phyloP scores from a whole-genome alignment of 2,888 invertebrate genomes.

The Netelia virgata region DNA sequence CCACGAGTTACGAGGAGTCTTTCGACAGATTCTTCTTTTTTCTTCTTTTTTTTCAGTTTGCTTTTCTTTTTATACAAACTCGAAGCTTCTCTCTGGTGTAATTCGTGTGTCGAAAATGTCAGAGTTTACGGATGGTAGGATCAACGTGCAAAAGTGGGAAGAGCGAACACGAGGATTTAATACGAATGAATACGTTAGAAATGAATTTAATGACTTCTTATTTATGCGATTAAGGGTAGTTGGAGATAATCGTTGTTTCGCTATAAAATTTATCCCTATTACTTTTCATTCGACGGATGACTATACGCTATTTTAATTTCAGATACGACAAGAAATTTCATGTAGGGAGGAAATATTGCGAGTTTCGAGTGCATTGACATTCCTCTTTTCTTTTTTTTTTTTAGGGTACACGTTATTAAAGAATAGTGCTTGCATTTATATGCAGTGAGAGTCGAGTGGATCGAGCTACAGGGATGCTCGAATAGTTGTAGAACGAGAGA shows the following conservation, averaged over 20 bases:
- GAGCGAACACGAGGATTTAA: background rate
- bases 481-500: slow-evolving; percentile 35
- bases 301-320: too few species aligned
- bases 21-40: background rate
- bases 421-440: slow-evolving; percentile 3
- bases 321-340: background rate
- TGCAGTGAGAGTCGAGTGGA: slow-evolving; percentile 31
- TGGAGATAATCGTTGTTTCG: too few species aligned
- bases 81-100: background rate
- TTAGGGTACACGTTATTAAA: background rate
- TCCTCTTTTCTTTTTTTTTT: background rate
- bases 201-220: background rate
- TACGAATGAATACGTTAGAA: background rate
- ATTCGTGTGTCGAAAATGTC: slow-evolving; percentile 10
- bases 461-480: slow-evolving; percentile 38
- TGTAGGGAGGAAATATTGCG: background rate
- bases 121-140: background rate
- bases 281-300: too few species aligned
- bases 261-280: too few species aligned
- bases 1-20: slow-evolving; percentile 1
- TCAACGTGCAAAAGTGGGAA: background rate
- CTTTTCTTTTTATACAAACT: background rate
- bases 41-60: background rate
- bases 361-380: slow-evolving; percentile 3
- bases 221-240: too few species aligned